Evolutionary conservation across 2,797 vertebrate species (phyloP).

Genomic region (Falco concolor): DNA sequence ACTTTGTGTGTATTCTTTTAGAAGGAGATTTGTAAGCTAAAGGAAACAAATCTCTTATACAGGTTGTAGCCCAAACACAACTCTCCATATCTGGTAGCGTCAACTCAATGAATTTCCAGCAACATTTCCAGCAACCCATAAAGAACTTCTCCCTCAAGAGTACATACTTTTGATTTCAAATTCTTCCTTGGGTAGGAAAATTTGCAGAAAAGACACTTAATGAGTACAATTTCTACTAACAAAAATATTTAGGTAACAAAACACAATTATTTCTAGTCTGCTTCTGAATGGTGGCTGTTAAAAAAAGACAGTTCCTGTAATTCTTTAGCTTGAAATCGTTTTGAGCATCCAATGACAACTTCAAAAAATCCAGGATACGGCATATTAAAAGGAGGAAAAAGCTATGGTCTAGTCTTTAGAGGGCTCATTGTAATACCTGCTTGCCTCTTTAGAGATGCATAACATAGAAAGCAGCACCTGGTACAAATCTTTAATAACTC

Average conservation of each 20-base stretch:
- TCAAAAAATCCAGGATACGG: background rate
- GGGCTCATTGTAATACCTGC: background rate
- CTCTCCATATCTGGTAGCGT: background rate
- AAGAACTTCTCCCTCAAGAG: background rate
- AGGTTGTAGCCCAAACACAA: background rate
- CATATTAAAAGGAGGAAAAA: background rate
- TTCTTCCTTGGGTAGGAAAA: background rate
- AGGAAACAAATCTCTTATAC: background rate
- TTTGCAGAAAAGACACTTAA: background rate
- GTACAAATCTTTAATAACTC: background rate
- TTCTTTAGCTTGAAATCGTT: background rate
- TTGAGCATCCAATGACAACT: background rate
- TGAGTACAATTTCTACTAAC: background rate
- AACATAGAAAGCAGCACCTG: background rate
- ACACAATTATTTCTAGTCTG: background rate
- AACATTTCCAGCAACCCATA: background rate
- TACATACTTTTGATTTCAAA: background rate
- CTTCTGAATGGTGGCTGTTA: background rate
- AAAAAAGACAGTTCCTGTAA: background rate
- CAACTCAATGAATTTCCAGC: background rate
- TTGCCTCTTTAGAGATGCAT: background rate
- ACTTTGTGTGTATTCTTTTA: background rate
- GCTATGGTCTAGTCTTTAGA: background rate
- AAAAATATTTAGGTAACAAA: background rate
- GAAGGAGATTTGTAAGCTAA: background rate